These are phyloP conservation scores for Cebuella pygmaea DNA, from an alignment of 2,797 vertebrate genomes.

Conservation along the genomic window DNA sequence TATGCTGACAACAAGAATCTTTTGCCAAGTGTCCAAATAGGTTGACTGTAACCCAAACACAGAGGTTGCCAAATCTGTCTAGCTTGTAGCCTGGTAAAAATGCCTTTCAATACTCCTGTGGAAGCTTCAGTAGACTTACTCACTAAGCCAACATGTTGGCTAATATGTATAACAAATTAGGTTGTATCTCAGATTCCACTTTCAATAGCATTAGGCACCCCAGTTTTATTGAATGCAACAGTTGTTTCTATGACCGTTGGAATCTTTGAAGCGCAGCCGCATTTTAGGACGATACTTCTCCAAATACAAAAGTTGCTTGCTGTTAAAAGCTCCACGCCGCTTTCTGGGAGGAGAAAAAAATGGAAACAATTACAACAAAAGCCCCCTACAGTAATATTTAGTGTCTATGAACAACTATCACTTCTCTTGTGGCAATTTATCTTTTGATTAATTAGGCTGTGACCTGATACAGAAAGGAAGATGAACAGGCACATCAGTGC, in stretches of 20 bases:
- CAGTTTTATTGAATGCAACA: slow-evolving; percentile 97
- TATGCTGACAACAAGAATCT: slow-evolving; percentile 83
- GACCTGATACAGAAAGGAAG: not conserved
- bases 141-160: slow-evolving; percentile 77
- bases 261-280: slow-evolving; percentile 98
- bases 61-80: slow-evolving; percentile 81
- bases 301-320: slow-evolving; percentile 98
- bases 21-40: slow-evolving; percentile 83
- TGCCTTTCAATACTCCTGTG: slow-evolving; percentile 75
- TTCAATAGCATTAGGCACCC: slow-evolving; percentile 80
- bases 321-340: slow-evolving; percentile 98
- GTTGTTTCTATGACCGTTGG: slow-evolving; percentile 98
- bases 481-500: not conserved
- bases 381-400: not conserved
- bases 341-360: slow-evolving; percentile 87
- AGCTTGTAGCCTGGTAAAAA: slow-evolving; percentile 79
- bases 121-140: slow-evolving; percentile 83
- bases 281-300: slow-evolving; percentile 99
- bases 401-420: not conserved
- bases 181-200: slow-evolving; percentile 80
- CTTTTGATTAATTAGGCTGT: not conserved
- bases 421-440: not conserved
- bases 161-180: slow-evolving; percentile 77
- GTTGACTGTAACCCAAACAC: slow-evolving; percentile 78
- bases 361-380: not conserved